These are phyloP conservation scores for Octomys mimax DNA, from an alignment of 2,797 vertebrate genomes.

Conservation along the genomic window DNA sequence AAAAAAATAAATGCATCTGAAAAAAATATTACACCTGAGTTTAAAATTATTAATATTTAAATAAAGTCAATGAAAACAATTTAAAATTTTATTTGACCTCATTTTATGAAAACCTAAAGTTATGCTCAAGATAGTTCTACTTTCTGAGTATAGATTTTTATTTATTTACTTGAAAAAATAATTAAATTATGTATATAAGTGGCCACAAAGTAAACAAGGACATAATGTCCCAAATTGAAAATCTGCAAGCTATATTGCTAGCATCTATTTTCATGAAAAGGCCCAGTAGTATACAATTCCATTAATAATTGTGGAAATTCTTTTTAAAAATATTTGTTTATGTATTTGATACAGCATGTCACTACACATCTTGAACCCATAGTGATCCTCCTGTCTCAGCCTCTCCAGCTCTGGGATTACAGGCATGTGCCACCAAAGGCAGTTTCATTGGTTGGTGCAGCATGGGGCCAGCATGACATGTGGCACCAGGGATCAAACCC, in stretches of 20 bases:
- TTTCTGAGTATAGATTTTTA: background rate
- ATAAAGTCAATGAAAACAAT: conserved; percentile 55
- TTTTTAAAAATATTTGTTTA: too few relatives aligned
- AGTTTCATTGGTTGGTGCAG: too few relatives aligned
- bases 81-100: conserved; percentile 36
- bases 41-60: conserved; percentile 64
- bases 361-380: too few relatives aligned
- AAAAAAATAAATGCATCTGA: background rate
- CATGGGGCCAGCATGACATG: too few relatives aligned
- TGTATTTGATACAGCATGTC: too few relatives aligned
- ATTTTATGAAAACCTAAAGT: conserved; percentile 16
- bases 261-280: background rate
- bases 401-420: too few relatives aligned
- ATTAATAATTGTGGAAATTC: background rate
- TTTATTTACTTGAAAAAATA: conserved; percentile 31
- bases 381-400: too few relatives aligned
- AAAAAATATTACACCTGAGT: background rate
- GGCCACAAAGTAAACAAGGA: background rate
- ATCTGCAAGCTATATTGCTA: background rate
- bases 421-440: too few relatives aligned
- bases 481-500: too few relatives aligned
- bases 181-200: conserved; percentile 32
- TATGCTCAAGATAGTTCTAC: background rate
- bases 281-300: background rate
- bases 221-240: background rate